Evolutionary conservation across 1,140 invertebrate genomes (phyloP).

Genomic region (Lepidotrigona ventralis): DNA sequence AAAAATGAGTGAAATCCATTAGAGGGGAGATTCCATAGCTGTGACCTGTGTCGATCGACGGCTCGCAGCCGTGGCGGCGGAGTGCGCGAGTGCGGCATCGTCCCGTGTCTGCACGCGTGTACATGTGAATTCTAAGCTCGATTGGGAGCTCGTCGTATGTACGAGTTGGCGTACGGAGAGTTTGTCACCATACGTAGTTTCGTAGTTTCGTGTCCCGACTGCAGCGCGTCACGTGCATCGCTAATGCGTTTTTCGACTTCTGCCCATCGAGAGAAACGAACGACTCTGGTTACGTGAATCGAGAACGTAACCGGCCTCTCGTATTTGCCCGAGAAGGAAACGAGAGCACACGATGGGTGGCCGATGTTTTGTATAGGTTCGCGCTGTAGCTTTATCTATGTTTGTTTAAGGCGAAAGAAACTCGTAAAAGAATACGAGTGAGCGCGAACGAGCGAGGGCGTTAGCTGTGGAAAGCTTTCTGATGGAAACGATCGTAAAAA

Average conservation of each 20-base stretch:
- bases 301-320: not conserved
- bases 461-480: not conserved
- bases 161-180: constrained; percentile 36
- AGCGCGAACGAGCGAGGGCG: not conserved
- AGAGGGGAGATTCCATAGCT: constrained; percentile 71
- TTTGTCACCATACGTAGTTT: not conserved
- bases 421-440: constrained; percentile 24
- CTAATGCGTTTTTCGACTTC: constrained; percentile 66
- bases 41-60: constrained; percentile 63
- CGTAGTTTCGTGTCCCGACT: constrained; percentile 35
- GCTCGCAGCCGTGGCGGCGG: constrained; percentile 1
- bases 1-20: constrained; percentile 81
- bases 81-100: constrained; percentile 1
- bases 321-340: constrained; percentile 8
- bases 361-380: not conserved
- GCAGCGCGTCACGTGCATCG: constrained; percentile 67
- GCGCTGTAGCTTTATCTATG: constrained; percentile 30
- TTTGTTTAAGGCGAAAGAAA: constrained; percentile 30
- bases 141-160: not conserved
- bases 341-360: constrained; percentile 11
- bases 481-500: constrained; percentile 40
- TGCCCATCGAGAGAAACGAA: constrained; percentile 31
- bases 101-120: constrained; percentile 1
- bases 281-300: constrained; percentile 22
- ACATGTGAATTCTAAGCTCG: constrained; percentile 43